Evolutionary conservation across 2,797 vertebrate species (phyloP).

Genomic region (Serranus cabrilla): DNA sequence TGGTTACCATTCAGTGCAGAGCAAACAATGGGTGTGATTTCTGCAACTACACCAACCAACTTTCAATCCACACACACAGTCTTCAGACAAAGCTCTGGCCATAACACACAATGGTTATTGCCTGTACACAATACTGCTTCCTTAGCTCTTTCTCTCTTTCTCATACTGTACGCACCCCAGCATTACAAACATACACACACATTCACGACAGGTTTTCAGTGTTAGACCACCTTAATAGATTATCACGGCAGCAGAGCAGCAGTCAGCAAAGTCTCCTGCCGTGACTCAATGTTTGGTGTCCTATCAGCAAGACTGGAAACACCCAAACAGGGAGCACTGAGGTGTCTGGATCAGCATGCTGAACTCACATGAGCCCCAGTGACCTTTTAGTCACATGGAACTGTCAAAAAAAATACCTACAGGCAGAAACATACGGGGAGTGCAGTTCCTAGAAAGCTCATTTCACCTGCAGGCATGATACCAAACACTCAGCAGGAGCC

Average conservation of each 20-base stretch:
- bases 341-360: slow-evolving; percentile 20
- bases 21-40: slow-evolving; percentile 69
- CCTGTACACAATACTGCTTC: neutral
- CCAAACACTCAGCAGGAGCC: neutral
- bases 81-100: neutral
- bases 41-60: slow-evolving; percentile 25
- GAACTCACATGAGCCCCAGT: slow-evolving; percentile 17
- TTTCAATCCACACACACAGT: neutral
- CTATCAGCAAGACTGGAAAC: slow-evolving; percentile 17
- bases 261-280: slow-evolving; percentile 11
- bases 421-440: neutral
- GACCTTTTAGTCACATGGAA: slow-evolving; percentile 31
- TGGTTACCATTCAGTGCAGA: slow-evolving; percentile 47
- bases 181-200: neutral
- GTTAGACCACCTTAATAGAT: slow-evolving; percentile 12
- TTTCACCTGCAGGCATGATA: slow-evolving; percentile 8
- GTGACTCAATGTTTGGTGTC: slow-evolving; percentile 34
- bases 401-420: slow-evolving; percentile 31
- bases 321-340: neutral
- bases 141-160: neutral
- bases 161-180: neutral
- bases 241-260: slow-evolving; percentile 11
- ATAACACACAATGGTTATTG: neutral
- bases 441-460: slow-evolving; percentile 34
- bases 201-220: slow-evolving; percentile 17